Evolutionary conservation across 2,888 invertebrate species (phyloP).

Genomic region (Plebejus melissa): DNA sequence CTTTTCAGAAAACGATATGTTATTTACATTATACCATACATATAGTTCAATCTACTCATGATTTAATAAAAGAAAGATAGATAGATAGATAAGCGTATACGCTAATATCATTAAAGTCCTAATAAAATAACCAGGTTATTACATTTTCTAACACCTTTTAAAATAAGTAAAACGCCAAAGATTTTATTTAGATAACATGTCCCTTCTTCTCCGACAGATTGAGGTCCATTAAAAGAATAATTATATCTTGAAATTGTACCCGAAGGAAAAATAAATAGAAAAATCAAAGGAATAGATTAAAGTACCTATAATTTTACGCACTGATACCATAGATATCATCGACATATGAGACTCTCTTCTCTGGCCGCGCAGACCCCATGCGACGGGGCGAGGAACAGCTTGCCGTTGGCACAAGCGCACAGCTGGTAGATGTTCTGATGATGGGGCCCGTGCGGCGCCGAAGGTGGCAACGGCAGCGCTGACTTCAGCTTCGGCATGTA

Average conservation of each 20-base stretch:
- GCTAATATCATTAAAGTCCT: too few relatives aligned
- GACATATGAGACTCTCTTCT: constrained; percentile 74
- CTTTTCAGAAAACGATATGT: neutral
- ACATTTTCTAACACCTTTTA: neutral
- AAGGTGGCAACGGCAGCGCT: constrained; percentile 75
- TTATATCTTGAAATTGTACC: too few relatives aligned
- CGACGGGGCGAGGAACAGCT: constrained; percentile 91
- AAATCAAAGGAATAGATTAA: constrained; percentile 26
- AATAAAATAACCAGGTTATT: too few relatives aligned
- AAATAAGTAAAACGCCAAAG: neutral
- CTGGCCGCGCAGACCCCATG: constrained; percentile 86
- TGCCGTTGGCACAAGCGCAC: constrained; percentile 94
- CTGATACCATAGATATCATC: constrained; percentile 54
- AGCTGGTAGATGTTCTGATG: constrained; percentile 90
- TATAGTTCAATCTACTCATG: neutral
- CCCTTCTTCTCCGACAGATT: too few relatives aligned
- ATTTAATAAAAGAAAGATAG: neutral
- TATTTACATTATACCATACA: neutral
- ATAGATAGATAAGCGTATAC: too few relatives aligned
- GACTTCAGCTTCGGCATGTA: constrained; percentile 83
- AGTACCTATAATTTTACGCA: constrained; percentile 2
- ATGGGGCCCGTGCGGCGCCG: constrained; percentile 68
- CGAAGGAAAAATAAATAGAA: neutral
- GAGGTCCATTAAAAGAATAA: too few relatives aligned
- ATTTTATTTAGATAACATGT: neutral